Evolutionary conservation across 2,888 invertebrate species (phyloP).

Genomic region (Liposcelis brunnea): DNA sequence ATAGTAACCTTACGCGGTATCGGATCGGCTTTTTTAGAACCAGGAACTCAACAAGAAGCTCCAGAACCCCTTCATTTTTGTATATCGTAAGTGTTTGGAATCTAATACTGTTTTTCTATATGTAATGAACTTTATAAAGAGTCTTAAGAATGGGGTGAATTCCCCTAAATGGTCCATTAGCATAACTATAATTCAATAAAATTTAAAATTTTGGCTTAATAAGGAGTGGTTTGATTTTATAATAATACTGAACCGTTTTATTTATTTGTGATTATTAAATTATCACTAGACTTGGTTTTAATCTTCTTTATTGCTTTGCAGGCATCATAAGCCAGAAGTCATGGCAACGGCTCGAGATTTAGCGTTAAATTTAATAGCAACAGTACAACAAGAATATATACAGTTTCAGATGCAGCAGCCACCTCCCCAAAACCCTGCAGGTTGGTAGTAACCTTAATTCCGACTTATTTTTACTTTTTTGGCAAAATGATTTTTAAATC

Average conservation of each 20-base stretch:
- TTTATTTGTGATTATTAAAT: too few species aligned
- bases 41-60: conserved; percentile 37
- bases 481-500: neutral
- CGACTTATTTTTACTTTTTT: conserved; percentile 1
- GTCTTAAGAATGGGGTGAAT: neutral
- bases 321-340: conserved; percentile 50
- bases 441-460: conserved; percentile 1
- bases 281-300: neutral
- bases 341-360: conserved; percentile 51
- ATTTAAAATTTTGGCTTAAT: neutral
- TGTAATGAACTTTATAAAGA: too few species aligned
- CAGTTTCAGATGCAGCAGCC: conserved; percentile 21
- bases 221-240: too few species aligned
- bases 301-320: conserved; percentile 18
- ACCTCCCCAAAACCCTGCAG: too few species aligned
- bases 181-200: neutral
- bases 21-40: conserved; percentile 43
- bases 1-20: conserved; percentile 52
- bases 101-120: neutral
- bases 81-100: conserved; percentile 38
- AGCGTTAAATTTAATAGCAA: conserved; percentile 61
- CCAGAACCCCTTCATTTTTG: conserved; percentile 58
- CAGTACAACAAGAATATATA: conserved; percentile 40
- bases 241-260: too few species aligned
- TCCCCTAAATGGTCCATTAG: neutral